phyloP scores from a whole-genome alignment of 1,140 invertebrate species.

The honey bee (Apis mellifera) region Amel_HAv3.1 CM009937.2:6032001-6032500 shows the following conservation, averaged over 20 bases:
- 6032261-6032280: slow-evolving; percentile 82
- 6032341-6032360: slow-evolving; percentile 84
- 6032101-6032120: background rate
- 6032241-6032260: slow-evolving; percentile 84
- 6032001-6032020: too few species aligned
- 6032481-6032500: too few species aligned
- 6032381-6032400: slow-evolving; percentile 74
- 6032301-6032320: slow-evolving; percentile 86
- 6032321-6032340: slow-evolving; percentile 95
- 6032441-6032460: too few species aligned
- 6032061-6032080: background rate
- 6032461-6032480: too few species aligned
- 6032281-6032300: slow-evolving; percentile 74
- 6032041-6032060: background rate
- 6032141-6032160: slow-evolving; percentile 15
- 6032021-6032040: background rate
- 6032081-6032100: background rate
- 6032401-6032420: too few species aligned
- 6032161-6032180: slow-evolving; percentile 24
- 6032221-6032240: slow-evolving; percentile 79
- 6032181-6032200: slow-evolving; percentile 31
- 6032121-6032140: background rate
- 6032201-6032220: slow-evolving; percentile 36
- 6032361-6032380: slow-evolving; percentile 87
- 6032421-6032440: too few species aligned